These are phyloP conservation scores for Empis livida DNA, from an alignment of 2,888 invertebrate genomes.

Conservation along the genomic window DNA sequence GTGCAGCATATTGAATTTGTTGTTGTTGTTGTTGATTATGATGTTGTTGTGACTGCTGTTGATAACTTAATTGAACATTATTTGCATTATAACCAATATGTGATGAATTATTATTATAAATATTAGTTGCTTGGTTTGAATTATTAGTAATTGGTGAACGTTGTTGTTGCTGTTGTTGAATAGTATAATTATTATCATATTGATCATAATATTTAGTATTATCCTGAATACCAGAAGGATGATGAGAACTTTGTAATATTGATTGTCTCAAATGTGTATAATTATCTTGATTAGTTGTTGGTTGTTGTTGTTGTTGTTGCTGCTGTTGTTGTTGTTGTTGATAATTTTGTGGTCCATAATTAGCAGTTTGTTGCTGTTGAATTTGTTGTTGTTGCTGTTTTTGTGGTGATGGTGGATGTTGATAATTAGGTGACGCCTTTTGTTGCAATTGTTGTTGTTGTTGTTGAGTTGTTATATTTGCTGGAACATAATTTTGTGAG, in stretches of 20 bases:
- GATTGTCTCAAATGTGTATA: slow-evolving; percentile 32
- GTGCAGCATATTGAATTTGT: slow-evolving; percentile 7
- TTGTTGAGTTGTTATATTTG: slow-evolving; percentile 16
- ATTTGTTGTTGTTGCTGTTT: slow-evolving; percentile 21
- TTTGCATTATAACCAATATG: slow-evolving; percentile 3
- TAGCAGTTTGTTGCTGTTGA: slow-evolving; percentile 14
- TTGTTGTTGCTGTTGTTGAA: slow-evolving; percentile 13
- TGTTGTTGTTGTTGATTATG: slow-evolving; percentile 15
- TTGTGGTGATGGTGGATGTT: slow-evolving; percentile 15
- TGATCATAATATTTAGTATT: slow-evolving; percentile 20
- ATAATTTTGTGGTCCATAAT: slow-evolving; percentile 6
- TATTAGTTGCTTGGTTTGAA: neutral
- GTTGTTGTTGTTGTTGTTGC: slow-evolving; percentile 22
- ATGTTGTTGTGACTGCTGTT: slow-evolving; percentile 18
- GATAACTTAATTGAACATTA: slow-evolving; percentile 8
- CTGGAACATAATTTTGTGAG: slow-evolving; percentile 19
- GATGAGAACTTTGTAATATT: slow-evolving; percentile 33
- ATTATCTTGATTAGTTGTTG: slow-evolving; percentile 17
- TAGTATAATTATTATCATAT: slow-evolving; percentile 22
- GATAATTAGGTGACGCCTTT: slow-evolving; percentile 15
- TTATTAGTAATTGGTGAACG: neutral
- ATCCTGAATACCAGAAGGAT: slow-evolving; percentile 26
- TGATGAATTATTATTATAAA: slow-evolving; percentile 3
- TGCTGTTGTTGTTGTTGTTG: slow-evolving; percentile 14
- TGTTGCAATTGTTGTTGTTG: slow-evolving; percentile 17